Conservation (phyloP, 2,797 vertebrate species). For the Schizopygopsis malacanthus region DNA sequence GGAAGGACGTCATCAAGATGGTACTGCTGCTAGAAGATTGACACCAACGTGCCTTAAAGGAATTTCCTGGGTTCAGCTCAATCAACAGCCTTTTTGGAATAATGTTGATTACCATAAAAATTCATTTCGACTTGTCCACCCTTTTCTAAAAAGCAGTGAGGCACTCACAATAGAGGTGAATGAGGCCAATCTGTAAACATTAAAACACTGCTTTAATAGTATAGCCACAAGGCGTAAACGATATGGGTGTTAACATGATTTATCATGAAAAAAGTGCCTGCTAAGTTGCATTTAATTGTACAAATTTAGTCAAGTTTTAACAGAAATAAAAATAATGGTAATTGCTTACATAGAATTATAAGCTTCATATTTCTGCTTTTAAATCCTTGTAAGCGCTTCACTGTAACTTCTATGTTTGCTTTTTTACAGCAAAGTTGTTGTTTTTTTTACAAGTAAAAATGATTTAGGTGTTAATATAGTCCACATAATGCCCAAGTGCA, state of each 20-base stretch:
- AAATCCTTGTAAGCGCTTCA: not conserved
- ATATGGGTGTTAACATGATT: not conserved
- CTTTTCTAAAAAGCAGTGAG: not conserved
- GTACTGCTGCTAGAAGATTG: not conserved
- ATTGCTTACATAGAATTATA: not conserved
- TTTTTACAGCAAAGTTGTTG: not conserved
- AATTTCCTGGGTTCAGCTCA: not conserved
- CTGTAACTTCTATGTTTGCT: not conserved
- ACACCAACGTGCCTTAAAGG: not conserved
- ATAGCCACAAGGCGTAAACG: not conserved
- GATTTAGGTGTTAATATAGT: not conserved
- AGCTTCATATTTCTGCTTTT: not conserved
- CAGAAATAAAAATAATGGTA: not conserved
- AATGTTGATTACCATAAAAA: not conserved
- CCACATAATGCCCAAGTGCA: not conserved
- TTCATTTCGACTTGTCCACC: not conserved
- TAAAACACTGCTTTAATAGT: not conserved
- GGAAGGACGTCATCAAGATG: conserved; percentile 21
- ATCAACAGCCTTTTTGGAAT: not conserved
- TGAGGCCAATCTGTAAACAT: not conserved
- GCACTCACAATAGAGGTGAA: not conserved
- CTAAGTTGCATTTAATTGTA: not conserved
- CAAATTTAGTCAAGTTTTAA: not conserved
- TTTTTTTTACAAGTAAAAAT: not conserved
- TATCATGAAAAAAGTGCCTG: not conserved